phyloP scores from a whole-genome alignment of 1,140 invertebrate species.

The Paraescarpia echinospica region DNA sequence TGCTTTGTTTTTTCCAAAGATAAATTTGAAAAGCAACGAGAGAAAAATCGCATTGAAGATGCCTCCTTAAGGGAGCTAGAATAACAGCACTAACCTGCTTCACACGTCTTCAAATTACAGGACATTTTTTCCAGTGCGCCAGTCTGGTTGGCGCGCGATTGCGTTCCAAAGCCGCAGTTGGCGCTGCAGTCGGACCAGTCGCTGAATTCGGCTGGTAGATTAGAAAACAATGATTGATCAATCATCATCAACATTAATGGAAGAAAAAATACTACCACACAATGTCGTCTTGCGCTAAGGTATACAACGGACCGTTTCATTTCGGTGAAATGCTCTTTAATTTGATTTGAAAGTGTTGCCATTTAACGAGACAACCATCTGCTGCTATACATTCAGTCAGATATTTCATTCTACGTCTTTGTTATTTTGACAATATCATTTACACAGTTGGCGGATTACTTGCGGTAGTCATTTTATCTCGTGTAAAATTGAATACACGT shows the following conservation, averaged over 20 bases:
- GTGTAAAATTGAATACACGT: not conserved
- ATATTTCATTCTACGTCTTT: not conserved
- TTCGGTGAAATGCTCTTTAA: not conserved
- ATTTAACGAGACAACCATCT: no score
- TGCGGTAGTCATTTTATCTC: not conserved
- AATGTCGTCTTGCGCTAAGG: not conserved
- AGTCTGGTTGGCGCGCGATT: not conserved
- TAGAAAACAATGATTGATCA: not conserved
- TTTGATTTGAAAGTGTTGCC: not conserved
- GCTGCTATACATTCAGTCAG: not conserved
- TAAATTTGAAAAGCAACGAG: no score
- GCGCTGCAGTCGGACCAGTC: not conserved
- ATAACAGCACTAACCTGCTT: not conserved
- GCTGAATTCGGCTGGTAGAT: not conserved
- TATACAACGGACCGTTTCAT: not conserved
- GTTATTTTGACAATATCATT: not conserved
- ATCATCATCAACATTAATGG: not conserved
- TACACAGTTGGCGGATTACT: not conserved
- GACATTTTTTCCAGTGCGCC: not conserved
- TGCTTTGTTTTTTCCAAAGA: no score
- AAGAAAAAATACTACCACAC: not conserved
- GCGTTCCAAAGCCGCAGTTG: not conserved
- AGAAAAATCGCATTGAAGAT: no score
- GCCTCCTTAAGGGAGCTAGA: not conserved
- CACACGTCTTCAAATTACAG: not conserved